Percentiles rank a stretch among this genome's conserved stretches.
Conservation (phyloP, 2,888 invertebrate species). For the Pediacus dermestoides region DNA sequence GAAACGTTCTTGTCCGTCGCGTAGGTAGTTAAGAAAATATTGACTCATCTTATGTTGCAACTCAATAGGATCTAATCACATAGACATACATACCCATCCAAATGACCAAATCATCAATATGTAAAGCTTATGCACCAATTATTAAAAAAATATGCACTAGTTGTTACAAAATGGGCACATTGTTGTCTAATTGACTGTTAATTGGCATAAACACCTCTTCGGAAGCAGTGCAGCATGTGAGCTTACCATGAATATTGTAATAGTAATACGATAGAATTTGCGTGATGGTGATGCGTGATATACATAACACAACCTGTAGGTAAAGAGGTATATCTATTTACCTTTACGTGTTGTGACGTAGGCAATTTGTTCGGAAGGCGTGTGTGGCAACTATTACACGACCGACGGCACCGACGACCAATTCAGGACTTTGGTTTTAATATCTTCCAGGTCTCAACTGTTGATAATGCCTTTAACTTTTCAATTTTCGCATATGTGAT, state of each 20-base stretch:
- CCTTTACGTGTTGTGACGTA: constrained; percentile 35
- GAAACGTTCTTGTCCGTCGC: too few species aligned
- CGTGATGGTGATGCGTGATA: constrained; percentile 32
- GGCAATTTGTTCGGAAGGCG: constrained; percentile 29
- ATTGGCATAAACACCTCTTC: constrained; percentile 34
- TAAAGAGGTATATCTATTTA: constrained; percentile 35
- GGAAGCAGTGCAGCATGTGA: constrained; percentile 31
- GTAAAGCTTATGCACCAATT: constrained; percentile 30
- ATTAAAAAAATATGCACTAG: constrained; percentile 17
- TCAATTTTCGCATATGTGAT: too few species aligned
- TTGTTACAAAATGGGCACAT: constrained; percentile 25
- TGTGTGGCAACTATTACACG: constrained; percentile 22
- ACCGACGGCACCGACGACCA: constrained; percentile 2
- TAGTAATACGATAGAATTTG: constrained; percentile 30
- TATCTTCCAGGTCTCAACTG: too few species aligned
- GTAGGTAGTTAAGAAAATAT: constrained; percentile 10
- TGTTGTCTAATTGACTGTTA: constrained; percentile 34
- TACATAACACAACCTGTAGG: constrained; percentile 31
- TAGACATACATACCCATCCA: constrained; percentile 14
- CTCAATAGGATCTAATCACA: too few species aligned
- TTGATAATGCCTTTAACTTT: too few species aligned
- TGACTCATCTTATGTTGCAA: constrained; percentile 11
- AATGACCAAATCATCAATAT: constrained; percentile 7
- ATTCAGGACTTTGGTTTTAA: too few species aligned
- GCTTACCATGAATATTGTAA: constrained; percentile 31